Percentiles rank a stretch among this genome's conserved stretches.
Evolutionary conservation across 2,797 vertebrate genomes (phyloP).

Genomic region (Centroberyx gerrardi): DNA sequence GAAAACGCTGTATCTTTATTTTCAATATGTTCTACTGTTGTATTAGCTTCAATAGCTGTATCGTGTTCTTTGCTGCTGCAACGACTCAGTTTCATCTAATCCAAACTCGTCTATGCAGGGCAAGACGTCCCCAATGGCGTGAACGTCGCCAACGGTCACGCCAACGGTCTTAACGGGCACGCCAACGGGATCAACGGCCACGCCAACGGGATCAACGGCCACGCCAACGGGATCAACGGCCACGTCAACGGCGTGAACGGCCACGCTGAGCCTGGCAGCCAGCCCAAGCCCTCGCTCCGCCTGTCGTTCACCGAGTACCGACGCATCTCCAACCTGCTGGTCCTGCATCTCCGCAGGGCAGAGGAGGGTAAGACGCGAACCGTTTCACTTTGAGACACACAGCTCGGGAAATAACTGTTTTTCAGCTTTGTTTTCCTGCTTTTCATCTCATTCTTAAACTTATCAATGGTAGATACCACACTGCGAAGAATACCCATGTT

Average conservation of each 20-base stretch:
- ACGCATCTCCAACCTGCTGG: constrained; percentile 95
- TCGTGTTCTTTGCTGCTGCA: too few species aligned
- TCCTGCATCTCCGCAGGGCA: constrained; percentile 92
- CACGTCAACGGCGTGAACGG: constrained; percentile 79
- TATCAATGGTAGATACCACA: too few species aligned
- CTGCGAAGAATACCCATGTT: too few species aligned
- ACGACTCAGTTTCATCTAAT: not conserved
- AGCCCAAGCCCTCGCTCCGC: constrained; percentile 88
- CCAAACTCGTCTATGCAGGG: constrained; percentile 73
- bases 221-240: constrained; percentile 75
- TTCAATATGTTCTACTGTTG: too few species aligned
- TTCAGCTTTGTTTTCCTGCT: too few species aligned
- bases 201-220: constrained; percentile 53
- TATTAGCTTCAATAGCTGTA: too few species aligned
- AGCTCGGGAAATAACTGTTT: too few species aligned
- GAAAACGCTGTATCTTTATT: too few species aligned
- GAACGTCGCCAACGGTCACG: constrained; percentile 67
- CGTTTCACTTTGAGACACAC: too few species aligned
- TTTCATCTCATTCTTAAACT: too few species aligned
- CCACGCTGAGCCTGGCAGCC: constrained; percentile 74
- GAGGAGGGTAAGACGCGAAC: constrained; percentile 89
- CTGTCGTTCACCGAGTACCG: constrained; percentile 94
- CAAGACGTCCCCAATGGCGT: constrained; percentile 85
- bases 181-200: constrained; percentile 75
- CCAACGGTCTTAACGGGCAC: constrained; percentile 73